These are phyloP conservation scores for Rhagonycha lutea DNA, from an alignment of 2,888 invertebrate genomes.

Conservation along the genomic window DNA sequence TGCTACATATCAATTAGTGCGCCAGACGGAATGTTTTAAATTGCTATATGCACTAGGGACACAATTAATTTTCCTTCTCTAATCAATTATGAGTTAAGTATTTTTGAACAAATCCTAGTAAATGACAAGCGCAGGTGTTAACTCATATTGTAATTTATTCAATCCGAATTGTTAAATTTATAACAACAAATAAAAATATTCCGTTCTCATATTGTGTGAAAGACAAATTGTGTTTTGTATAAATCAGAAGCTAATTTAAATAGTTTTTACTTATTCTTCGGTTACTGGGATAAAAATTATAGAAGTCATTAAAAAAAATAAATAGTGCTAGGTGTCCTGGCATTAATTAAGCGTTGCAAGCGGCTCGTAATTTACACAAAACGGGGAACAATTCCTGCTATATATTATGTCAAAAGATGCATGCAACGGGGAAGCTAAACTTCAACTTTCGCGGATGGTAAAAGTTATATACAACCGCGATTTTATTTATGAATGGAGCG, in stretches of 20 bases:
- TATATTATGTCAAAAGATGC: constrained; percentile 24
- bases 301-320: not conserved
- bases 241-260: not conserved
- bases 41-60: constrained; percentile 42
- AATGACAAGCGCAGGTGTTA: constrained; percentile 45
- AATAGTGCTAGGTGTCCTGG: constrained; percentile 7
- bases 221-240: not conserved
- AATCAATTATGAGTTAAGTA: constrained; percentile 51
- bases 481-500: constrained; percentile 43
- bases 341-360: constrained; percentile 18
- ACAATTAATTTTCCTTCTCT: constrained; percentile 49
- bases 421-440: constrained; percentile 21
- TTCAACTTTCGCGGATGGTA: constrained; percentile 33
- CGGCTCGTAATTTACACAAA: constrained; percentile 22
- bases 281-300: not conserved
- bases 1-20: constrained; percentile 51
- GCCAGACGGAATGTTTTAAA: constrained; percentile 48
- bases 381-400: constrained; percentile 22
- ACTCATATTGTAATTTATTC: constrained; percentile 9
- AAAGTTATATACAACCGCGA: constrained; percentile 41
- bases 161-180: not conserved
- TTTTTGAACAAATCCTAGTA: constrained; percentile 40
- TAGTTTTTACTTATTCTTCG: not conserved
- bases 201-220: not conserved
- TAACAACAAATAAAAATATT: not conserved